phyloP scores from a whole-genome alignment of 2,888 invertebrate genomes.

The Arge pagana region DNA sequence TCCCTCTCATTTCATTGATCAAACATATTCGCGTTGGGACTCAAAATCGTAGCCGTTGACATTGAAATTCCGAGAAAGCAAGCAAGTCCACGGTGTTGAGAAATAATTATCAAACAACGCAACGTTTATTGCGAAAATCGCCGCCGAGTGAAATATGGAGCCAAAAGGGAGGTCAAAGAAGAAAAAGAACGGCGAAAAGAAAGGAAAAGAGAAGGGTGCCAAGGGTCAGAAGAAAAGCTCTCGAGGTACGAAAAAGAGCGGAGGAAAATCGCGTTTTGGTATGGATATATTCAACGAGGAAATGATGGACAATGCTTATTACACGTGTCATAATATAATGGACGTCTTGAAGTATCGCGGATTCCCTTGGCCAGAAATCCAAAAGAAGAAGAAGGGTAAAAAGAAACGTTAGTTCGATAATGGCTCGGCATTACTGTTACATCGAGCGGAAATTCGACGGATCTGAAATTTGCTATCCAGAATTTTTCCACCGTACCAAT shows the following conservation, averaged over 20 bases:
- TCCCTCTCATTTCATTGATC: no score
- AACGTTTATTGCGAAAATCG: no score
- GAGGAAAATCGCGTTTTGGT: slow-evolving; percentile 69
- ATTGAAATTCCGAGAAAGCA: no score
- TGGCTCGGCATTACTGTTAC: no score
- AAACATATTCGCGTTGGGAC: no score
- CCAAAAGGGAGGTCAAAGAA: slow-evolving; percentile 54
- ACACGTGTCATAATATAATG: slow-evolving; percentile 90
- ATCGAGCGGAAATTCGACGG: no score
- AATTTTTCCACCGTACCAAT: no score
- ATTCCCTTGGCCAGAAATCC: slow-evolving; percentile 86
- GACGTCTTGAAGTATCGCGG: slow-evolving; percentile 84
- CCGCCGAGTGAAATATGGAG: slow-evolving; percentile 11
- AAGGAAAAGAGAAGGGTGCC: slow-evolving; percentile 60
- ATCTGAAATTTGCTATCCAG: no score
- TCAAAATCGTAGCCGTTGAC: no score
- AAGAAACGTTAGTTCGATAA: slow-evolving; percentile 64
- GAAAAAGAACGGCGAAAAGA: slow-evolving; percentile 58
- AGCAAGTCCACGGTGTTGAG: no score
- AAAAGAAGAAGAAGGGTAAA: slow-evolving; percentile 82
- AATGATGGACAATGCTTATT: slow-evolving; percentile 93
- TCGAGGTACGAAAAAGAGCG: slow-evolving; percentile 61
- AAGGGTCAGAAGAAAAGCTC: slow-evolving; percentile 60
- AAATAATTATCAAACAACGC: no score
- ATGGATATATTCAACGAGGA: slow-evolving; percentile 87